Base-by-base conservation (phyloP, 2,888 invertebrate species). In the Griposia aprilina region DNA sequence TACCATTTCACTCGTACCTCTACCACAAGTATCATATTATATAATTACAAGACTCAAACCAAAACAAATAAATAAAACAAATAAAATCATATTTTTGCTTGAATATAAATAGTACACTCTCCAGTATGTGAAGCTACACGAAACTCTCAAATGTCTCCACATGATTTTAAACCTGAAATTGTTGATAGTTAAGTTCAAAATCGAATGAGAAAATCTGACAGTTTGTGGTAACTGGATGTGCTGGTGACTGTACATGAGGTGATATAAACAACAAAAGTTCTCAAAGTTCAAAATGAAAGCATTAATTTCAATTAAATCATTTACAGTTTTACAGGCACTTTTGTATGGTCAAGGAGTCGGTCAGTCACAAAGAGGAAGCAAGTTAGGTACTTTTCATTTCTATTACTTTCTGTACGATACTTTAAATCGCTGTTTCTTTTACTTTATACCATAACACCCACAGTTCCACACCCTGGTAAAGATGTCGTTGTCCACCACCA, bases 381-480 rank as follows among this genome's bases (percentile, higher is more conserved):
- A 3, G 30, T 20, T 62, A 7, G 41, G 7, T 41, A 62, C 20
- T 62, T 30, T 17, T 62, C 13, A 13, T 26, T 62, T 7, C 11
- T 62, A 20, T 41, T 62, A 11, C 41, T 7, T 62, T 62, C 10
- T 17, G 4, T 26, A 11, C 6, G 50, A 30, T 8, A 15, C 0
- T 48, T 10, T 11, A 30, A 50, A 68, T 30, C 63, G 74, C 71
- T 65, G 10, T 52, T 59, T 30, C 60, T n/a, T 26, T 30, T 41
- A 23, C 1, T 36, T 67, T 13, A 20, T 11, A 50, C 59, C 68
- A 26, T 17, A 8, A 20, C 45, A 66, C 55, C 63, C 60, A 70
- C 70, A 70, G n/a, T 7, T 45, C 20, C 69, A 62, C 52, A 45
- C 30, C 60, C 52, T 10, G 45, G 36, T 62, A 26, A 48, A 78